Evolutionary conservation across 2,113 vertebrate species (phyloP).

Genomic region (Sciurus niger): DNA sequence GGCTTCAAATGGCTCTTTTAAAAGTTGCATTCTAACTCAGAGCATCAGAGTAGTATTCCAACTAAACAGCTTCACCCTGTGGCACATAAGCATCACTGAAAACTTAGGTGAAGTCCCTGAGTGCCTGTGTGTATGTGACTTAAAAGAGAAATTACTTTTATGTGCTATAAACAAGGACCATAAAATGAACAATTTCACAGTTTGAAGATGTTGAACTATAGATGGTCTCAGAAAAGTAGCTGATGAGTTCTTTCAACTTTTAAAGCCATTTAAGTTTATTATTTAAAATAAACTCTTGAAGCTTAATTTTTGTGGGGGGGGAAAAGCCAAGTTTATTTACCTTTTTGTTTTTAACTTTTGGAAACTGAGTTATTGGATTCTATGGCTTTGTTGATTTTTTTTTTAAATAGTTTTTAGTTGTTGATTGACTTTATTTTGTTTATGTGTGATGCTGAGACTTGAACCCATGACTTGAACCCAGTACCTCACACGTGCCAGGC

Average conservation of each 20-base stretch:
- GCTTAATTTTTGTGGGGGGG: background rate
- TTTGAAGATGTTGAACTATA: background rate
- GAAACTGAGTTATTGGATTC: background rate
- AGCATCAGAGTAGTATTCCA: background rate
- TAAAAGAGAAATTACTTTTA: constrained; percentile 48
- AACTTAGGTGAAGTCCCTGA: background rate
- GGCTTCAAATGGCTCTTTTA: background rate
- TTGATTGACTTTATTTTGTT: too few species aligned
- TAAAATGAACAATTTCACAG: background rate
- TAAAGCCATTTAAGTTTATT: background rate
- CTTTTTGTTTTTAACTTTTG: constrained; percentile 9
- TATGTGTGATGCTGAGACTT: too few species aligned
- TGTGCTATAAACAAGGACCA: background rate
- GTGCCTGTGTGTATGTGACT: background rate
- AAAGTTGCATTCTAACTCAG: background rate
- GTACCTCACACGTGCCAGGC: too few species aligned
- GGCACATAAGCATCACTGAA: background rate
- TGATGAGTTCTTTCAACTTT: constrained; percentile 2
- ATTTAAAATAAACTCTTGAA: background rate
- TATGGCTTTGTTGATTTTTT: background rate
- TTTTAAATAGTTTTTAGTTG: too few species aligned
- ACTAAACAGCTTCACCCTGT: background rate
- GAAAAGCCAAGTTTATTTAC: background rate
- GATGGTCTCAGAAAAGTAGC: background rate
- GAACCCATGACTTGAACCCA: too few species aligned